Percentiles rank a stretch among this genome's conserved stretches.
Evolutionary conservation across 2,113 vertebrate species (phyloP).

Genomic region (Urocitellus parryii): DNA sequence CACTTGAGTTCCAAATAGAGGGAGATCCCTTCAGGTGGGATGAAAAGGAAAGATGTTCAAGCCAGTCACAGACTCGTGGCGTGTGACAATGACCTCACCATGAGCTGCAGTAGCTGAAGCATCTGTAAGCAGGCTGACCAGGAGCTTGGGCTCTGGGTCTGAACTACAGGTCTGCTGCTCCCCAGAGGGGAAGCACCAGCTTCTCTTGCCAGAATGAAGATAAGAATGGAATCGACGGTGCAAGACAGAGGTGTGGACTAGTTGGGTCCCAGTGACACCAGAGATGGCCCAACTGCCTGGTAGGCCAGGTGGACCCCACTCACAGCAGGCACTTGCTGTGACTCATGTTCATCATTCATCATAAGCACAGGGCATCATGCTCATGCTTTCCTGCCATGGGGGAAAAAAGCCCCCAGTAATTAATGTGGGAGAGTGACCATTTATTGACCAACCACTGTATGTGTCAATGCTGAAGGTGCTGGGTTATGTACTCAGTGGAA

Average conservation of each 20-base stretch:
- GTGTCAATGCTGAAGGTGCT: neutral
- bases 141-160: neutral
- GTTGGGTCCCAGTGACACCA: neutral
- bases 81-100: neutral
- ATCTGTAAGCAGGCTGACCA: neutral
- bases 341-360: neutral
- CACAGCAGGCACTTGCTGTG: accelerated
- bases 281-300: neutral
- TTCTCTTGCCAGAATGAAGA: neutral
- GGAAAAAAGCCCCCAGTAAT: neutral
- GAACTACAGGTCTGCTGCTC: neutral
- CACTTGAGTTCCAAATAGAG: neutral
- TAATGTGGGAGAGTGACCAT: neutral
- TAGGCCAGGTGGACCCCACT: neutral
- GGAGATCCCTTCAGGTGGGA: neutral
- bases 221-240: neutral
- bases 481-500: neutral
- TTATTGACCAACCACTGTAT: neutral
- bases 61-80: neutral
- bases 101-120: neutral
- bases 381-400: neutral
- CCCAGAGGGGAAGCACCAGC: neutral
- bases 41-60: neutral
- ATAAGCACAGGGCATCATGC: too few relatives aligned
- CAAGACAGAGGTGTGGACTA: too few relatives aligned